Evolutionary conservation across 2,797 vertebrate genomes (phyloP), one percentile per base, ranked within the genome.

Genomic region (Coranthus polyacanthus): DNA sequence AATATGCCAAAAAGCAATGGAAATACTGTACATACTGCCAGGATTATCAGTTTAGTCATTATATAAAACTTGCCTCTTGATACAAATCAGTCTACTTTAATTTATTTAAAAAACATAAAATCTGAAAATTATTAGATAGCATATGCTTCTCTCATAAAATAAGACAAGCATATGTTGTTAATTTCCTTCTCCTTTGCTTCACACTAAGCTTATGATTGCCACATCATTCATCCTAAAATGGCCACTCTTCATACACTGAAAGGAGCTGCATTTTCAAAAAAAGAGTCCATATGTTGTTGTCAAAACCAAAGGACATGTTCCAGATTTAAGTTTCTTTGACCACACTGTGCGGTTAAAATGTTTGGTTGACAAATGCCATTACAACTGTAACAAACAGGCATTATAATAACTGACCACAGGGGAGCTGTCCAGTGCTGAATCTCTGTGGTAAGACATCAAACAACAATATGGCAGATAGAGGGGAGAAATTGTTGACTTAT

Each of bases 1-100:
- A 47, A 55, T 74, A 24, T 47, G 26, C 75, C 75, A 53, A 80
- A 77, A 79, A 74, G 39, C 57, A 47, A 4, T 52, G 52, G 61
- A 66, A 62, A 64, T 44, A 60, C 11, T 61, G n/a, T 32, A 45
- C 29, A 57, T 58, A 39, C 41, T 66, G 12, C 13, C 37, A 32
- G 62, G 20, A 65, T 18, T 16, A 34, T 52, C 4, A 9, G 18
- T 60, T 50, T 15, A 59, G 56, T 50, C 21, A 39, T 16, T 21
- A 16, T n/a, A 49, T 62, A 4, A 55, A 71, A 69, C 22, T 21
- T 77, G 8, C 47, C 10, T 43, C 15, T 38, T 66, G 56, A 52
- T 12, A 53, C 42, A 29, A 29, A 29, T 29, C 22, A 3, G 6
- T 24, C 22, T 6, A 29, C 26, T 29, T 29, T 29, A 29, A 29